Base-by-base conservation (phyloP, 2,113 vertebrate species). In the Cyprichromis sp. region DNA sequence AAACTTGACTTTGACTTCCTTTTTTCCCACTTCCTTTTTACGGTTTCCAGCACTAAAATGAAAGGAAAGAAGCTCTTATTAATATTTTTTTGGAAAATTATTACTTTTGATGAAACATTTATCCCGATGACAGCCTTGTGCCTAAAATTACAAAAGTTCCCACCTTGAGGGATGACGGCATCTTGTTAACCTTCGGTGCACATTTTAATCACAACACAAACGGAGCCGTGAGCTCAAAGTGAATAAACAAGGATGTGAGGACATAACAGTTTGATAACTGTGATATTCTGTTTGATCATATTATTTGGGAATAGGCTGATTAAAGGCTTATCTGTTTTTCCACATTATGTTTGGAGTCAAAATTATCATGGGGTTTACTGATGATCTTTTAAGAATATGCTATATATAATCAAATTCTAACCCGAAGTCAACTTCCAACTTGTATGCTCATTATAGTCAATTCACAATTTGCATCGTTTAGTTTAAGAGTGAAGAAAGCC, bases 401-500 rank as follows among this genome's bases (percentile, higher is more conserved):
- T 47, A 9, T n/a, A n/a, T n/a, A n/a, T 81, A 52, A 84, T 87
- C 4, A 83, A 71, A 68, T 59, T 7, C 31, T 3, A 59, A 55
- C 82, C 31, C 52, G 45, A 85, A 71, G 31, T 80, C 57, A 83
- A 31, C 26, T 68, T 50, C 36, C 29, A 79, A 17, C 40, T 55
- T 38, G 38, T 14, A 16, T 7, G n/a, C 61, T 87, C 45, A 86
- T 76, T 84, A 40, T 38, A 76, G 47, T 88, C 55, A 80, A 54
- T 63, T 83, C 50, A 1, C 55, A 29, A 36, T 80, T 57, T 17
- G 8, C 55, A 52, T 84, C 50, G 42, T 17, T 63, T 38, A 88
- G 79, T 88, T 83, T n/a, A 81, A 81, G 61, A 61, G 45, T 80
- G 38, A 78, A 83, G 57, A 89, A 84, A 83, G 86, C 47, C 89